Percentiles rank a stretch among this genome's conserved stretches.
Conservation (phyloP, 2,888 invertebrate genomes). For the Sympetrum striolatum region DNA sequence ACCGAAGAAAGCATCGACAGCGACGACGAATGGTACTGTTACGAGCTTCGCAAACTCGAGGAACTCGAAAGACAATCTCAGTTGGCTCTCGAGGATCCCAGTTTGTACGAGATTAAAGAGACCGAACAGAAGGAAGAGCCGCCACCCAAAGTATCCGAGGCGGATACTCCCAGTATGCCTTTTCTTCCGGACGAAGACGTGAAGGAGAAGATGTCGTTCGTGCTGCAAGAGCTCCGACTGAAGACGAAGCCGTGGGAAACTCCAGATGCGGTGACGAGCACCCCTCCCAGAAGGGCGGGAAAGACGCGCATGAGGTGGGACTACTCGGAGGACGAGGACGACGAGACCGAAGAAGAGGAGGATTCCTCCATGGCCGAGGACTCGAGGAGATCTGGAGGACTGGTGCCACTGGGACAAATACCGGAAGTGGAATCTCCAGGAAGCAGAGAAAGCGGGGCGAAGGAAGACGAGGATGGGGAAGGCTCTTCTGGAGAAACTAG, state of each 20-base stretch:
- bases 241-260: conserved; percentile 64
- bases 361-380: conserved; percentile 51
- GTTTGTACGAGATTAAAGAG: conserved; percentile 60
- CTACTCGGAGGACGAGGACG: conserved; percentile 44
- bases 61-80: conserved; percentile 80
- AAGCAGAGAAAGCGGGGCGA: conserved; percentile 49
- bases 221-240: conserved; percentile 75
- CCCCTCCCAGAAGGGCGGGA: conserved; percentile 6
- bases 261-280: background rate
- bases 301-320: conserved; percentile 8
- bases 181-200: conserved; percentile 68
- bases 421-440: conserved; percentile 52
- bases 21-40: conserved; percentile 93
- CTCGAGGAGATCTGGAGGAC: background rate
- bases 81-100: conserved; percentile 63
- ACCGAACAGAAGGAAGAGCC: conserved; percentile 59
- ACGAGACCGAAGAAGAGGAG: conserved; percentile 47
- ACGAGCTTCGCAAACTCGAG: conserved; percentile 84
- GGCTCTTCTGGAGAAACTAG: conserved; percentile 86
- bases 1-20: conserved; percentile 93
- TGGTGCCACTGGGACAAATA: background rate
- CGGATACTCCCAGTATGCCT: background rate
- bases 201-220: conserved; percentile 81
- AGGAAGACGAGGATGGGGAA: conserved; percentile 54
- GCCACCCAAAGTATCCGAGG: conserved; percentile 59